Base-by-base conservation (phyloP, 2,797 vertebrate species). In the Catamblyrhynchus diadema region DNA sequence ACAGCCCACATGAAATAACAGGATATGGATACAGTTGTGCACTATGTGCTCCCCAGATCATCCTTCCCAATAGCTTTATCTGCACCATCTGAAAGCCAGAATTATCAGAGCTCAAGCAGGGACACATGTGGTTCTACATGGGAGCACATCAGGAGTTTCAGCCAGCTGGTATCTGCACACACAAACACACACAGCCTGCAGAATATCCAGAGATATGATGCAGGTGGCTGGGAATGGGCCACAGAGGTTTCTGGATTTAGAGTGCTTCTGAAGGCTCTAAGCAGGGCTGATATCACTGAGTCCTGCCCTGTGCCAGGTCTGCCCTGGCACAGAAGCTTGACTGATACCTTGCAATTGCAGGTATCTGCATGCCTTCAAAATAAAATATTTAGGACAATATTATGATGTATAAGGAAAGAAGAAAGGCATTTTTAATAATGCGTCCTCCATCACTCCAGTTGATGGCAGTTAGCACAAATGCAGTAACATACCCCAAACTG, bases 401-500 rank as follows among this genome's bases (percentile, higher is more conserved):
- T 72, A 44, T 33, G 62, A 78, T 35, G 13, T 27, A 23, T 45
- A 48, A 90, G 28, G 42, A 91, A 86, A 88, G 45, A 42, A 86
- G 35, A 86, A 66, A 66, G 25, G 16, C 42, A 81, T 54, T 95
- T 65, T 79, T 56, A 91, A 82, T 60, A 71, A 72, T 23, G 25
- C 74, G 22, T 44, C 35, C 9, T 79, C 64, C 79, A 64, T 60
- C 69, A 44, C 24, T 86, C 33, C 12, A 37, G 15, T 35, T 54
- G 45, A 16, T 48, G 23, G 62, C 72, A 56, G 22, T 37, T 53
- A 70, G 33, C 50, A 74, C 35, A 47, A 44, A 66, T 32, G 15
- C 25, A 78, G 17, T 32, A n/a, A 45, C 23, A n/a, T 41, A 42
- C 14, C n/a, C 57, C 44, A 73, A 47, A 91, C 13, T 19, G 74